These are phyloP conservation scores for Lepilemur septentrionalis DNA, from an alignment of 2,797 vertebrate species.

Conservation along the genomic window DNA sequence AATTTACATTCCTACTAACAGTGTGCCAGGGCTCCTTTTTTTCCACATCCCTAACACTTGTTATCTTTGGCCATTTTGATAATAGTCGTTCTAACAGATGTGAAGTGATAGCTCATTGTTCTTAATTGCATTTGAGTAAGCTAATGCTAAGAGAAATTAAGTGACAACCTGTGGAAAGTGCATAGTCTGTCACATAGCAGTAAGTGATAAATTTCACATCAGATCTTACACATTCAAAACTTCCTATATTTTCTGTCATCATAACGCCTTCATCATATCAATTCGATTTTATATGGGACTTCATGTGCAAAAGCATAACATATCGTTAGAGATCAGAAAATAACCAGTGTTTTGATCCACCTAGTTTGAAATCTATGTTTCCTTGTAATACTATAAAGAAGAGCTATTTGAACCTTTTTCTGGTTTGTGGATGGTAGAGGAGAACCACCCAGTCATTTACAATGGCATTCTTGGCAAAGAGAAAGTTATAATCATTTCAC, in stretches of 20 bases:
- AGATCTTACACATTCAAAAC: neutral
- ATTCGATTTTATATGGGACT: neutral
- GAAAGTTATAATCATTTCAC: slow-evolving; percentile 69
- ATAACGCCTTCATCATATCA: neutral
- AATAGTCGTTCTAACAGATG: neutral
- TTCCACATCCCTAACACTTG: neutral
- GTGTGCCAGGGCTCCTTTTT: neutral
- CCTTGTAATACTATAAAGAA: slow-evolving; percentile 45
- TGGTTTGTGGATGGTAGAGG: slow-evolving; percentile 65
- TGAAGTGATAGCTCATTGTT: neutral
- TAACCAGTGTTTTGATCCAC: slow-evolving; percentile 31
- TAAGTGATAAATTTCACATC: neutral
- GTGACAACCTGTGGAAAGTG: neutral
- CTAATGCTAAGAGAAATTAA: neutral
- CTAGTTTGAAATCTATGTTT: slow-evolving; percentile 62
- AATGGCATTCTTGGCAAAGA: slow-evolving; percentile 49
- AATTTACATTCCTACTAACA: neutral
- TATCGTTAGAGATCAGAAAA: slow-evolving; percentile 39
- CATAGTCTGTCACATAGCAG: neutral
- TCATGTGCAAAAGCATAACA: neutral
- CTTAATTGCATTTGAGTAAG: neutral
- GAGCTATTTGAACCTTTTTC: slow-evolving; percentile 55
- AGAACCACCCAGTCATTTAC: slow-evolving; percentile 73
- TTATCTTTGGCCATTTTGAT: neutral
- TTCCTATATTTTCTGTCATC: neutral